A percentile compares a stretch with the other conserved stretches of the same genome.
These are phyloP conservation scores for Merluccius polli DNA, from an alignment of 2,797 vertebrate genomes.

Conservation along the genomic window DNA sequence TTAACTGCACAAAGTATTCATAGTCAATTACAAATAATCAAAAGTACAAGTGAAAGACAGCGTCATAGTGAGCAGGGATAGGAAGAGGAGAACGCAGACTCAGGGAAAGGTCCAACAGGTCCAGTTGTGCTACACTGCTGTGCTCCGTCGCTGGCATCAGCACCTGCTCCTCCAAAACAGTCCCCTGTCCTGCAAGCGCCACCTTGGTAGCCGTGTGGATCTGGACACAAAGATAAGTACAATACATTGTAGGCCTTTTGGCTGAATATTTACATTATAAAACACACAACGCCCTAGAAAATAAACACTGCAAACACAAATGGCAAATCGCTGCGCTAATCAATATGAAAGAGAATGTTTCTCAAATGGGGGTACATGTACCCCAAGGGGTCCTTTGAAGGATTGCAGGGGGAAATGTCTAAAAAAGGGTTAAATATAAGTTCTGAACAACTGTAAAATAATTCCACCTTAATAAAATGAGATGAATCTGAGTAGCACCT, in stretches of 20 bases:
- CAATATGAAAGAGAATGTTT: too few species aligned
- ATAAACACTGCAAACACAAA: neutral
- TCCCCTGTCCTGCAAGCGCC: constrained; percentile 71
- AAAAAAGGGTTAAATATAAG: too few species aligned
- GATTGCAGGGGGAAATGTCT: too few species aligned
- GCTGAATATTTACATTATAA: neutral
- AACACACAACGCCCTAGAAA: neutral
- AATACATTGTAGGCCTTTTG: neutral
- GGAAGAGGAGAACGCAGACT: constrained; percentile 67
- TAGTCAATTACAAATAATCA: constrained; percentile 30
- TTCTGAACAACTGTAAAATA: too few species aligned
- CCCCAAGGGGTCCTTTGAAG: too few species aligned
- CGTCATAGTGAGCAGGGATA: constrained; percentile 68
- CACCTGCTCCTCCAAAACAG: constrained; percentile 46
- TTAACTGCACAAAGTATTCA: neutral
- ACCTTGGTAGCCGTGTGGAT: constrained; percentile 58
- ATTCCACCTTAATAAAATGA: too few species aligned
- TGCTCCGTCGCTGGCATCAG: constrained; percentile 68
- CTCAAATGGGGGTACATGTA: too few species aligned
- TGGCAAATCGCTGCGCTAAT: neutral
- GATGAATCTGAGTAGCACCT: too few species aligned
- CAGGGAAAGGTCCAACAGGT: constrained; percentile 58
- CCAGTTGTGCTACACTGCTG: constrained; percentile 56
- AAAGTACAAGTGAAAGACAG: constrained; percentile 72
- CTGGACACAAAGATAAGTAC: constrained; percentile 26